A percentile compares a stretch with the other conserved stretches of the same genome.
Conservation (phyloP, 2,888 invertebrate species). For the Phengaris alcon region DNA sequence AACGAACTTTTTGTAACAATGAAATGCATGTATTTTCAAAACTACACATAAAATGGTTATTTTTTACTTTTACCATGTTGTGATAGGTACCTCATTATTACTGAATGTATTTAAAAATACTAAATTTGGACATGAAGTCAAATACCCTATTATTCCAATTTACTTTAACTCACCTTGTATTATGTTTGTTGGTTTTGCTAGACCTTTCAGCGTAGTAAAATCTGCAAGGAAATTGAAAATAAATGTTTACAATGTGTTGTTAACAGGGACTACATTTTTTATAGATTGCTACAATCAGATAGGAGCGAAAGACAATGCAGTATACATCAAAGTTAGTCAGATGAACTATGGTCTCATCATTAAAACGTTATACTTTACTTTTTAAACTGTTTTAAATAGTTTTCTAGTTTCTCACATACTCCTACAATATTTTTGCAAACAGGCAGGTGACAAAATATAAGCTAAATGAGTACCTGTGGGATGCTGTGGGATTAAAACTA, state of each 20-base stretch:
- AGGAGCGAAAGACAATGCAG: constrained; percentile 61
- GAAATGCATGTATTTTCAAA: too few species aligned
- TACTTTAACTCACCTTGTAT: neutral
- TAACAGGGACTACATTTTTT: neutral
- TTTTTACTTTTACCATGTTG: too few species aligned
- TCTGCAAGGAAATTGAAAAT: neutral
- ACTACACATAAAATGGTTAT: too few species aligned
- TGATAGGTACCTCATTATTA: too few species aligned
- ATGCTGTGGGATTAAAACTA: neutral
- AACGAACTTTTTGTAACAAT: too few species aligned
- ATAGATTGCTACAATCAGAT: constrained; percentile 57
- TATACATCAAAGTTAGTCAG: constrained; percentile 49
- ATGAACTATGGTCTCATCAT: constrained; percentile 58
- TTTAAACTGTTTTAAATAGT: too few species aligned
- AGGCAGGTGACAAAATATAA: too few species aligned
- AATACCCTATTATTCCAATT: constrained; percentile 44
- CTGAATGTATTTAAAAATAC: too few species aligned
- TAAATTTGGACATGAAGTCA: constrained; percentile 69
- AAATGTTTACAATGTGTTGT: neutral
- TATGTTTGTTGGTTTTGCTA: neutral
- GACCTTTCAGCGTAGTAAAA: neutral
- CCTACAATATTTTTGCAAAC: too few species aligned
- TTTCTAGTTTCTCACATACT: too few species aligned
- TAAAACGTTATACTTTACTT: neutral
- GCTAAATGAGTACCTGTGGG: neutral